phyloP scores from a whole-genome alignment of 2,888 invertebrate genomes.

The Melanotus villosus region DNA sequence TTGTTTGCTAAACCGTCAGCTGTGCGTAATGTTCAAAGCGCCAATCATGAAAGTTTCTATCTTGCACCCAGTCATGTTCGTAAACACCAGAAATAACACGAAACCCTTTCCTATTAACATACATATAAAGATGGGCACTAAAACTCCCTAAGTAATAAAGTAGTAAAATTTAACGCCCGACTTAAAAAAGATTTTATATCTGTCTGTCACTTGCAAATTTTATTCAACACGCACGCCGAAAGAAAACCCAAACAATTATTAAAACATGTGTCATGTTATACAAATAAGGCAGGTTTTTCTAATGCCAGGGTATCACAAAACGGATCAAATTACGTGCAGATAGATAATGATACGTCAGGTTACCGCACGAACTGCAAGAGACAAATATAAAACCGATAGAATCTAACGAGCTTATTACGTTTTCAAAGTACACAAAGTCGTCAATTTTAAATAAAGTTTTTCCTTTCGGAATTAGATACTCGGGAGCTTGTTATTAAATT shows the following conservation, averaged over 20 bases:
- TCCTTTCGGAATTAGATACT: no score
- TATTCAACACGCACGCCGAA: background rate
- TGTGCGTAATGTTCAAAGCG: constrained; percentile 33
- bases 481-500: no score
- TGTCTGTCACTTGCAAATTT: background rate
- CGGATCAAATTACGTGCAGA: constrained; percentile 17
- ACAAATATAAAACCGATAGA: constrained; percentile 7
- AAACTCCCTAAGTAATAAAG: no score
- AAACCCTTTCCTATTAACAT: background rate
- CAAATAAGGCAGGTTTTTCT: background rate
- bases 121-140: no score
- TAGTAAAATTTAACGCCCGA: no score
- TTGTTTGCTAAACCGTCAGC: constrained; percentile 38
- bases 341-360: background rate
- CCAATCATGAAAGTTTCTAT: constrained; percentile 28
- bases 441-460: no score
- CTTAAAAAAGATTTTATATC: background rate
- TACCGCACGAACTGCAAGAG: constrained; percentile 11
- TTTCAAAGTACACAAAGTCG: background rate
- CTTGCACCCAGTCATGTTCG: constrained; percentile 12
- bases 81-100: constrained; percentile 17
- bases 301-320: background rate
- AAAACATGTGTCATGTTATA: background rate
- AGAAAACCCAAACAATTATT: background rate
- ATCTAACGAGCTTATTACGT: background rate